These are phyloP conservation scores for Agrochola lota DNA, from an alignment of 2,888 invertebrate species.

Conservation along the genomic window DNA sequence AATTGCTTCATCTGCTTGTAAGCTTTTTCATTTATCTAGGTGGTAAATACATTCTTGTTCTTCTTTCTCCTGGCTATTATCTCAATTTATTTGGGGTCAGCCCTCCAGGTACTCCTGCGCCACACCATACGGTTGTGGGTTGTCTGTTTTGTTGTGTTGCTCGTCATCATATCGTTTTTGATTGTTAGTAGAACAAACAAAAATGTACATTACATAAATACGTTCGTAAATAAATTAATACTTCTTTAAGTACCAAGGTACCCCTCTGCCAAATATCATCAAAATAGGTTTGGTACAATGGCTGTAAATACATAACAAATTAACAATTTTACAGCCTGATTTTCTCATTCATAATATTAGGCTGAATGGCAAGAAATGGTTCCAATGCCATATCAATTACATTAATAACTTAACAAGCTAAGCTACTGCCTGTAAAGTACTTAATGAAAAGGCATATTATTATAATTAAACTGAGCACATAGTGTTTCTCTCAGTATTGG, in stretches of 20 bases:
- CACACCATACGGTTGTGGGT: too few species aligned
- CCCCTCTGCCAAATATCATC: background rate
- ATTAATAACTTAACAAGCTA: background rate
- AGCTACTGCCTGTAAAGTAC: background rate
- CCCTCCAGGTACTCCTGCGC: too few species aligned
- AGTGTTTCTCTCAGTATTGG: background rate
- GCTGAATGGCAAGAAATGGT: background rate
- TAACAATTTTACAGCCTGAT: background rate
- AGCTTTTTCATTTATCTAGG: background rate
- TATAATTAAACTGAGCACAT: background rate
- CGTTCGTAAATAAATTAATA: too few species aligned
- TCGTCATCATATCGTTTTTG: too few species aligned
- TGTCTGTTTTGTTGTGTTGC: too few species aligned
- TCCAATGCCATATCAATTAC: conserved; percentile 5
- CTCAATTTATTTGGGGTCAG: too few species aligned
- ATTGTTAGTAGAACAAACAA: too few species aligned
- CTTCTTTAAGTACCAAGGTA: background rate
- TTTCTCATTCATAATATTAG: background rate
- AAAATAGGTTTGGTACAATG: background rate
- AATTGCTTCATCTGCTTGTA: background rate
- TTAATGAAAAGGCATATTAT: background rate
- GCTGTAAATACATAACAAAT: background rate
- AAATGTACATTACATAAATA: too few species aligned
- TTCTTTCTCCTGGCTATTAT: too few species aligned
- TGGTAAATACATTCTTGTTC: too few species aligned